phyloP scores from a whole-genome alignment of 1,140 invertebrate species.

The Melanaphis sacchari region DNA sequence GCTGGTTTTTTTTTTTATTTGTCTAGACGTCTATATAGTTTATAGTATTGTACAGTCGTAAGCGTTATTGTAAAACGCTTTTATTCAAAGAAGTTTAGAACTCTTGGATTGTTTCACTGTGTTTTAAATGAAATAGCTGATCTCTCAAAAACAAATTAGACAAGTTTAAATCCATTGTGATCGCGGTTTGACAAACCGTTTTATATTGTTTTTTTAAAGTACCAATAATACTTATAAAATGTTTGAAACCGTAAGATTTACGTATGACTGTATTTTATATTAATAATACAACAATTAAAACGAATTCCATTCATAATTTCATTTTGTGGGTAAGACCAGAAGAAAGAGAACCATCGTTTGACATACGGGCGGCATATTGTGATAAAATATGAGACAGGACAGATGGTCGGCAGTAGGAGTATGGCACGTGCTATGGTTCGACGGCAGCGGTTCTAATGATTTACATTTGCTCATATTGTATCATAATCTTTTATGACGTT shows the following conservation, averaged over 20 bases:
- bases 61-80: background rate
- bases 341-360: constrained; percentile 15
- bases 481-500: constrained; percentile 42
- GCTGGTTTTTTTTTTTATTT: background rate
- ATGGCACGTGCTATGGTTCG: constrained; percentile 41
- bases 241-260: background rate
- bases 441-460: constrained; percentile 31
- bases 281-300: background rate
- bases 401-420: constrained; percentile 47
- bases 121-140: background rate
- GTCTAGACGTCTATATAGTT: background rate
- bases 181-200: background rate
- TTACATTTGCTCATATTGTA: constrained; percentile 29
- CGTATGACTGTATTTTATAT: background rate
- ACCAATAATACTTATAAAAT: background rate
- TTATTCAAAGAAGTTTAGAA: background rate
- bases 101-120: background rate
- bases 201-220: background rate
- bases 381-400: constrained; percentile 49
- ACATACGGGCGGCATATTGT: constrained; percentile 50
- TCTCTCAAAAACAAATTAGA: background rate
- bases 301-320: background rate
- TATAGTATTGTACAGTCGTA: background rate
- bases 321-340: background rate
- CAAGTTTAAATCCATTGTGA: background rate